Evolutionary conservation across 2,797 vertebrate genomes (phyloP), one percentile per base, ranked within the genome.

Genomic region (Neosalanx taihuensis): DNA sequence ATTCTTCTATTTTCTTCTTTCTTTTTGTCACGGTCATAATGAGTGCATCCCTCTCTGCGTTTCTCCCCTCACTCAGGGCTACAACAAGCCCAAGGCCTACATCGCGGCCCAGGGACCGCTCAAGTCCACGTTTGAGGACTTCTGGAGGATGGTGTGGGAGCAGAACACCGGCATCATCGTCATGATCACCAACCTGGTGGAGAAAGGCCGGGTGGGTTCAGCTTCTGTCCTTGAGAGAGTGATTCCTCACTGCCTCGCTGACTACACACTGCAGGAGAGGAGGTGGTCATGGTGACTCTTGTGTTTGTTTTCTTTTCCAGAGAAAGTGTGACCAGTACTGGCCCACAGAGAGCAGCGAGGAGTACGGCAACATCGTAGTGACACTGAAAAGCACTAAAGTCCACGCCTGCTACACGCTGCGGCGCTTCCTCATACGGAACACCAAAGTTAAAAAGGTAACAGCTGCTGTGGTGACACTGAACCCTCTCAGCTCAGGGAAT

Each of bases 81-180:
- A 98, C 91, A 99, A 99, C 92, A 94, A 91, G 90, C 92, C 95
- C 74, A 94, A 96, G 91, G 96, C 96, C 72, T 99, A 99, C 81
- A 97, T 99, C 46, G 98, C 98, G 75, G 96, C 98, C 81, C 98
- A 99, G 90, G 98, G 98, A 79, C 98, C 98, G 81, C 93, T 99
- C 80, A 99, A 99, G 87, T 97, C 98, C 64, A 99, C 98, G 1
- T 99, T 99, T 83, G 98, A 99, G 91, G 98, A 99, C 89, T 99
- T 99, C 82, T 99, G 98, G 98, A 95, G 97, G 85, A 99, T 99
- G 98, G 94, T 99, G 88, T 99, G 98, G 98, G 97, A 99, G 85
- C 97, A 98, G 87, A 98, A 98, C 82, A 95, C 96, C 41, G 94
- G 94, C 83, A 94, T 97, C 89, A 97, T 99, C 82, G 82, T 99